Conservation (phyloP, 2,888 invertebrate species). For the Drosophila prolongata region DNA sequence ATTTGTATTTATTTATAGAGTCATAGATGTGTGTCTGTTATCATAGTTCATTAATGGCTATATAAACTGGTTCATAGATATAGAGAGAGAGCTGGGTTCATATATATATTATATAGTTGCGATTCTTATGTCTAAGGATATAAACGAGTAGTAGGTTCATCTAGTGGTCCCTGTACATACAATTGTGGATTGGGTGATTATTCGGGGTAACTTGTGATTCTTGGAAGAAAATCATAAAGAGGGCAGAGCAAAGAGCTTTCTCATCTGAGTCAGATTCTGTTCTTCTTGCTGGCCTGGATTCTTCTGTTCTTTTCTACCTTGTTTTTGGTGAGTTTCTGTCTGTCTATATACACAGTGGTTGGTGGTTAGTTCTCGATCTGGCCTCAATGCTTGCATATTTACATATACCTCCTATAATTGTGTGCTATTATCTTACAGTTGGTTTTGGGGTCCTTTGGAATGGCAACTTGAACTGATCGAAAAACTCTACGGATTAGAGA, state of each 20-base stretch:
- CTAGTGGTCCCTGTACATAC: conserved; percentile 34
- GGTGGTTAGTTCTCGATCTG: neutral
- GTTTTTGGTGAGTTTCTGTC: conserved; percentile 17
- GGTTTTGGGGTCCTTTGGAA: neutral
- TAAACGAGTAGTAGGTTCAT: conserved; percentile 27
- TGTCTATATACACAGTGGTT: conserved; percentile 36
- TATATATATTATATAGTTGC: conserved; percentile 30
- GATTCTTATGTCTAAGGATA: conserved; percentile 32
- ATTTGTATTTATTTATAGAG: conserved; percentile 47
- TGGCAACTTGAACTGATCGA: neutral
- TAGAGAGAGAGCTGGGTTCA: conserved; percentile 31
- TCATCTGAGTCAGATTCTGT: neutral
- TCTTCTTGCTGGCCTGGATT: conserved; percentile 1
- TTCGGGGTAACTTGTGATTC: conserved; percentile 5
- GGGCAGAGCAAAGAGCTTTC: neutral
- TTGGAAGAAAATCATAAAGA: neutral
- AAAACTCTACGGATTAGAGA: conserved; percentile 1
- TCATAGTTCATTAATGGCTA: conserved; percentile 27
- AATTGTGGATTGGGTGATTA: neutral
- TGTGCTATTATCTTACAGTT: conserved; percentile 9
- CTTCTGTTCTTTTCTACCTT: conserved; percentile 23
- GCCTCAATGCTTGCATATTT: conserved; percentile 6
- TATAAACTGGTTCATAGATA: conserved; percentile 41
- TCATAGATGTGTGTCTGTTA: conserved; percentile 38
- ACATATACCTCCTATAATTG: conserved; percentile 3